Percentiles rank a stretch among this genome's conserved stretches.
phyloP scores from a whole-genome alignment of 2,113 vertebrate species.

The Junco hyemalis region DNA sequence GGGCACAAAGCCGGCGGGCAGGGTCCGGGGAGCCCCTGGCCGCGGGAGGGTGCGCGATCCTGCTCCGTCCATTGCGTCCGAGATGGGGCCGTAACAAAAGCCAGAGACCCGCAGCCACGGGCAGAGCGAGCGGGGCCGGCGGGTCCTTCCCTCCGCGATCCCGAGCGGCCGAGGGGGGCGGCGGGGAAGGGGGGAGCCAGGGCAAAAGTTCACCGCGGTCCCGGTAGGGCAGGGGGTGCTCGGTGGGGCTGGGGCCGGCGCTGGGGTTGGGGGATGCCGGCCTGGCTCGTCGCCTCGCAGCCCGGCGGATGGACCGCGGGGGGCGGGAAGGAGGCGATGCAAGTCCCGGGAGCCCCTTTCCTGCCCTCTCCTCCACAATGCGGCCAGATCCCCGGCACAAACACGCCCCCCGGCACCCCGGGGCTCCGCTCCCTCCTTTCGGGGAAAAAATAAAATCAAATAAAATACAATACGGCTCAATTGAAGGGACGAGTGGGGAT shows the following conservation, averaged over 20 bases:
- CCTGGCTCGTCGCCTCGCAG: slow-evolving; percentile 10
- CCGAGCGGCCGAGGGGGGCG: neutral
- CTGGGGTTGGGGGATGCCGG: slow-evolving; percentile 4
- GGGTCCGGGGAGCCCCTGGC: neutral
- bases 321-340: neutral
- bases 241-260: neutral
- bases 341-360: slow-evolving; percentile 33
- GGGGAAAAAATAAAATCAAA: neutral
- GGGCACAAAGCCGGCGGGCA: slow-evolving; percentile 44
- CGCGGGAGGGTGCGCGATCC: slow-evolving; percentile 39
- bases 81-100: slow-evolving; percentile 57
- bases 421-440: neutral
- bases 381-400: slow-evolving; percentile 7
- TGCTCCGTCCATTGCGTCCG: slow-evolving; percentile 31
- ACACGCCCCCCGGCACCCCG: slow-evolving; percentile 11
- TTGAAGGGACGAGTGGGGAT: neutral
- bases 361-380: slow-evolving; percentile 39
- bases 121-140: neutral
- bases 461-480: neutral
- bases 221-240: neutral
- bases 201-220: slow-evolving; percentile 60
- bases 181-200: neutral
- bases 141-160: slow-evolving; percentile 9
- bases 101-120: slow-evolving; percentile 14
- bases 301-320: neutral